Conservation (phyloP, 2,888 invertebrate genomes). For the Enchytraeus crypticus region DNA sequence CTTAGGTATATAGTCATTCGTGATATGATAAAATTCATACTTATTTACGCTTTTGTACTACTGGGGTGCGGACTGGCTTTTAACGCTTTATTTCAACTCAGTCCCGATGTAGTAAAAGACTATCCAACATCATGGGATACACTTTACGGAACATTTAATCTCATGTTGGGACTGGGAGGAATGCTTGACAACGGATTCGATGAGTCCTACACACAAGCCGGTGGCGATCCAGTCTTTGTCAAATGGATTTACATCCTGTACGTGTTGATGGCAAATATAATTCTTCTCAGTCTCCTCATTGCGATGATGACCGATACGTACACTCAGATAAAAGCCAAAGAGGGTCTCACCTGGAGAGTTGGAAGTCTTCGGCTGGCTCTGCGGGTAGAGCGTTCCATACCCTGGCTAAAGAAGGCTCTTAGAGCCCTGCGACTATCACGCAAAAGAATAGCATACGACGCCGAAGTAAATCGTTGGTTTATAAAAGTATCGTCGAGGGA, state of each 20-base stretch:
- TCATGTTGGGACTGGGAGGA: constrained; percentile 44
- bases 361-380: constrained; percentile 41
- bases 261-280: constrained; percentile 33
- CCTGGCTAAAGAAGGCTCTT: constrained; percentile 14
- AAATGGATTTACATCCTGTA: constrained; percentile 39
- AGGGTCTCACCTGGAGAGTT: constrained; percentile 39
- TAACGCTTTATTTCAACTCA: constrained; percentile 37
- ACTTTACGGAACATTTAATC: constrained; percentile 39
- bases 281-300: constrained; percentile 31
- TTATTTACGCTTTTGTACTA: constrained; percentile 41
- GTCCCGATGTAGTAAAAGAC: constrained; percentile 22
- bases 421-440: constrained; percentile 8
- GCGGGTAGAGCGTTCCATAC: constrained; percentile 17
- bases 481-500: constrained; percentile 2
- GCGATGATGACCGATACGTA: constrained; percentile 35
- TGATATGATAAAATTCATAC: constrained; percentile 40
- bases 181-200: constrained; percentile 33
- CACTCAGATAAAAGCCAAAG: constrained; percentile 32
- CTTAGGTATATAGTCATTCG: constrained; percentile 40
- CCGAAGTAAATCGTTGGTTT: constrained; percentile 12
- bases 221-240: constrained; percentile 25
- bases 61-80: constrained; percentile 43
- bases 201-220: constrained; percentile 25
- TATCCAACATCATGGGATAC: constrained; percentile 33
- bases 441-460: constrained; percentile 10